Evolutionary conservation across 2,797 vertebrate species (phyloP).

Genomic region (Morus bassanus): DNA sequence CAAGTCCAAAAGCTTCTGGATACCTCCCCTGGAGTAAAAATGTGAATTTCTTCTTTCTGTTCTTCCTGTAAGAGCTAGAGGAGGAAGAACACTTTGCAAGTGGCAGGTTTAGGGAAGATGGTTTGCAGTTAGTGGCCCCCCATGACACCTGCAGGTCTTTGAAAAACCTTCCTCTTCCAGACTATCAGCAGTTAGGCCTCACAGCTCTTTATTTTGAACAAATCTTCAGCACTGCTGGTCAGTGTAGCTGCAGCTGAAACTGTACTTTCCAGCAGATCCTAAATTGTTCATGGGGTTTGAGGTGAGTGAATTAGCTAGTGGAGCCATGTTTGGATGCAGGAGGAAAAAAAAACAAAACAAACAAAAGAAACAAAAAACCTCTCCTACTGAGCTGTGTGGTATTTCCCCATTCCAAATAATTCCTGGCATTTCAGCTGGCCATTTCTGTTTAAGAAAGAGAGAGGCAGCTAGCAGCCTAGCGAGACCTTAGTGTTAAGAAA

Average conservation of each 20-base stretch:
- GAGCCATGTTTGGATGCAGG: neutral
- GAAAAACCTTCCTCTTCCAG: neutral
- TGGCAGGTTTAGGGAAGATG: neutral
- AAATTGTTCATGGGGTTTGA: neutral
- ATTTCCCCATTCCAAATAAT: neutral
- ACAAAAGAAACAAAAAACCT: neutral
- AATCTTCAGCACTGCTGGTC: neutral
- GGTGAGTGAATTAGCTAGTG: neutral
- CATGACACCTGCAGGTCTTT: neutral
- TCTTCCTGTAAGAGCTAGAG: neutral
- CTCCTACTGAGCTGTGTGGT: neutral
- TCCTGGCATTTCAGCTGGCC: conserved; percentile 11
- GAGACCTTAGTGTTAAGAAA: neutral
- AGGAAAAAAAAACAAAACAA: neutral
- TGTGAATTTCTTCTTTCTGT: neutral
- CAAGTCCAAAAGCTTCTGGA: neutral
- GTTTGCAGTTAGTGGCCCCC: neutral
- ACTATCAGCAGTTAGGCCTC: neutral
- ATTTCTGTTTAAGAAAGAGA: neutral
- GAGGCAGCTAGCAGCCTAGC: neutral
- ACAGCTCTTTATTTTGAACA: neutral
- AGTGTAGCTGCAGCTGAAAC: neutral
- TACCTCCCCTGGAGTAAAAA: neutral
- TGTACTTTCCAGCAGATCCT: neutral
- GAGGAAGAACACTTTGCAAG: neutral